These are phyloP conservation scores for Lates japonicus DNA, from an alignment of 2,797 vertebrate species.

Conservation along the genomic window DNA sequence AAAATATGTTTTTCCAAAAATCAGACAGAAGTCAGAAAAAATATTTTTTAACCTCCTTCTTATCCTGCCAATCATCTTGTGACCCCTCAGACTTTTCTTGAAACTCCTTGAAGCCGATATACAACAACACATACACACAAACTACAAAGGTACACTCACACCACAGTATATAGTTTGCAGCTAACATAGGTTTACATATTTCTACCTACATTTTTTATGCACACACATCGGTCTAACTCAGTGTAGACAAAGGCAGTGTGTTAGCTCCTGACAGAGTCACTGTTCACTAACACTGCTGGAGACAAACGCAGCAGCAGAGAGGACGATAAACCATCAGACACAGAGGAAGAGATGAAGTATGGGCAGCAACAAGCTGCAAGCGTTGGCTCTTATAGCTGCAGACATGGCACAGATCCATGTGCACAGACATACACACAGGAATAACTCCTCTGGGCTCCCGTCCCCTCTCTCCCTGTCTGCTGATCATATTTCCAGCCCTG, in stretches of 20 bases:
- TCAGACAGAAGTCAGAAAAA: too few relatives aligned
- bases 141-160: neutral
- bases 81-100: neutral
- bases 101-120: neutral
- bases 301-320: conserved; percentile 10
- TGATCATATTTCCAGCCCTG: conserved; percentile 40
- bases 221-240: neutral
- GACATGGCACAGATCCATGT: conserved; percentile 18
- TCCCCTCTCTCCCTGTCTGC: conserved; percentile 21
- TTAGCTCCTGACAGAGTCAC: conserved; percentile 5
- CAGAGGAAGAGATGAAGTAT: conserved; percentile 8
- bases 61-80: neutral
- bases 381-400: conserved; percentile 12
- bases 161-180: neutral
- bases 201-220: neutral
- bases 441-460: conserved; percentile 25
- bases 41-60: neutral
- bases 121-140: neutral
- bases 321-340: neutral
- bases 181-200: neutral
- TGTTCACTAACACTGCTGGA: conserved; percentile 1
- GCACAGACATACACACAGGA: conserved; percentile 35
- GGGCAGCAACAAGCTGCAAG: conserved; percentile 17
- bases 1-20: neutral
- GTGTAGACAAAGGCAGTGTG: neutral